Base-by-base conservation (phyloP, 1,140 invertebrate genomes). In the Condylostylus longicornis region DNA sequence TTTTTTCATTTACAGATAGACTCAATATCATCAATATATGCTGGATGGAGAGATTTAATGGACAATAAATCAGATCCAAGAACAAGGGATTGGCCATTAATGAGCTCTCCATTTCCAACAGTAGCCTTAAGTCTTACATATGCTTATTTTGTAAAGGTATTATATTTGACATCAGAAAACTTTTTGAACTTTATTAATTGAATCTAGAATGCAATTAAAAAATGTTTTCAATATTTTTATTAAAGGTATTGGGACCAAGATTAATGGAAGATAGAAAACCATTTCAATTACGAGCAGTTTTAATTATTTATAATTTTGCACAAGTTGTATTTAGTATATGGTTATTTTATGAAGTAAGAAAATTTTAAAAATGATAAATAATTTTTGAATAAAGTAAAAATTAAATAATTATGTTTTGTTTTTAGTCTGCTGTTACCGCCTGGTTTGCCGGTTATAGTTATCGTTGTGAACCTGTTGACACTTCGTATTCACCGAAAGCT, bases 231-330 rank as follows among this genome's bases (percentile, higher is more conserved):
- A 42, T 23, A 31, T 40, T 22, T 43, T 44, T 53, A 42, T 65
- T 66, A 10, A 54, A 79, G 70, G 66, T 72, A 51, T 48, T 84
- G 42, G 89, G 88, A 6, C 88, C 86, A 19, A 74, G 71, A 53
- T 63, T 85, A 35, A 96, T 96, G 90, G 78, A 84, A 64, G 79
- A 88, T 61, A 72, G 85, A 53, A 80, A 87, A 68, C 81, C 89
- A 7, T 84, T 82, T 48, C 69, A 87, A 51, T 70, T 95, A 19
- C 75, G 78, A 47, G 71, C 71, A 52, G 45, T 80, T 31, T 71
- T 95, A 62, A 77, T 91, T 50, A 61, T 72, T 31, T 95, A 95
- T 61, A 95, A 95, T 64, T 68, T 84, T 23, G 64, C 77, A 44
- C 82, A 93, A 74, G 84, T 93, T 19, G 37, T 86, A 29, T 79